Base-by-base conservation (phyloP, 2,113 vertebrate genomes). In the Noturus placidus region DNA sequence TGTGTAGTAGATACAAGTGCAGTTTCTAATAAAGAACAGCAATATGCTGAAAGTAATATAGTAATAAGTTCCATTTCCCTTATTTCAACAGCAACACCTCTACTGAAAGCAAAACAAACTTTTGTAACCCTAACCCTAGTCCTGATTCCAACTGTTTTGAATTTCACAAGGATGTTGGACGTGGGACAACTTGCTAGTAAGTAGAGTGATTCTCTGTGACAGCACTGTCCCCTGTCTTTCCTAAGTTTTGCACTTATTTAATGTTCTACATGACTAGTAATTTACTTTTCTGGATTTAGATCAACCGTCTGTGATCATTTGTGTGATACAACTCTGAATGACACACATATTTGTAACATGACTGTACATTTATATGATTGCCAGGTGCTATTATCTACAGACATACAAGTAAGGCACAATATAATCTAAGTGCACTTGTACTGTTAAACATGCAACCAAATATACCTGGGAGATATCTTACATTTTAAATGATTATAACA, bases 41-140 rank as follows among this genome's bases (percentile, higher is more conserved):
- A 35, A 35, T 81, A 2, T 9, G 2, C 17, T n/a, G n/a, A 50
- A 42, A 9, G 74, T 50, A 27, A 27, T 25, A 25, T 27, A 13
- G 22, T 76, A 46, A 13, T 25, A 9, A 0, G 19, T 59, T n/a
- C 1, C 27, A 59, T 57, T 81, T 81, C 7, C 22, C 38, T 76
- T 57, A 56, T 6, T 54, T 80, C 42, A 77, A 57, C 10, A 81
- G n/a, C n/a, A 81, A 69, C 35, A 50, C 79, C 35, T 59, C 13
- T 2, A 72, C 14, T 30, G 35, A 87, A 87, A 82, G 25, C 54
- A 82, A 87, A 82, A 82, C 50, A 61, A 82, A 70, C 35, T 33
- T 87, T 82, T 70, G 54, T 82, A 72, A 59, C 35, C 86, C 27
- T 70, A 46, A 57, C 33, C 79, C 25, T 52, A 61, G 52, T 50